Base-by-base conservation (phyloP, 2,888 invertebrate species). In the Apodemia mormo region DNA sequence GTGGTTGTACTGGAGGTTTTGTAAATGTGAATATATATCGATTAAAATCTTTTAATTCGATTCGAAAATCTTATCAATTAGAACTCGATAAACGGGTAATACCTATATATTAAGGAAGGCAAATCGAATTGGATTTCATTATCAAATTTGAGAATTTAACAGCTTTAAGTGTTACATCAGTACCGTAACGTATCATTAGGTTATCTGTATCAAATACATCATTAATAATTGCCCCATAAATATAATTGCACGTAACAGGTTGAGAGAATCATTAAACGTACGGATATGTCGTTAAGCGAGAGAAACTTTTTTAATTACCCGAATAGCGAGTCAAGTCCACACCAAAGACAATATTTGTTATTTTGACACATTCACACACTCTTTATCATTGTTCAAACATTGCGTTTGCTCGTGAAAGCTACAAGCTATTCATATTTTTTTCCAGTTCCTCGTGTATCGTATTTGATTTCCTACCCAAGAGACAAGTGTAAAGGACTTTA, bases 331-430 rank as follows among this genome's bases (percentile, higher is more conserved):
- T 43, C 69, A n/a, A 37, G 43, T n/a, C 68, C 68, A 54, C 67
- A 58, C 68, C 81, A 85, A 82, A 86, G 88, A 88, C 89, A 92
- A 93, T 93, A 91, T 90, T 91, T 90, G 88, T 87, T 87, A 86
- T 93, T 94, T 94, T 94, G 92, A 92, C 92, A 91, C 90, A 93
- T 93, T 93, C 92, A 93, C 90, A 91, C 89, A 90, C 84, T 79
- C 85, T 90, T 92, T 93, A 93, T 93, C 92, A 84, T 83, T 86
- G 84, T 79, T 76, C 86, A 90, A 89, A 93, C 87, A 91, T 92
- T 78, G 82, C 88, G 90, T 88, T 90, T 92, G 85, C 84, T 82
- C 86, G 91, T 88, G 90, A 92, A 92, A 90, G 89, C 84, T 65
- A 65, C 65, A 64, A 64, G 33, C 61, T 85, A 87, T 91, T 88